A percentile compares a stretch with the other conserved stretches of the same genome.
Evolutionary conservation across 2,113 vertebrate genomes (phyloP).

Genomic region (Protobothrops flavoviridis): DNA sequence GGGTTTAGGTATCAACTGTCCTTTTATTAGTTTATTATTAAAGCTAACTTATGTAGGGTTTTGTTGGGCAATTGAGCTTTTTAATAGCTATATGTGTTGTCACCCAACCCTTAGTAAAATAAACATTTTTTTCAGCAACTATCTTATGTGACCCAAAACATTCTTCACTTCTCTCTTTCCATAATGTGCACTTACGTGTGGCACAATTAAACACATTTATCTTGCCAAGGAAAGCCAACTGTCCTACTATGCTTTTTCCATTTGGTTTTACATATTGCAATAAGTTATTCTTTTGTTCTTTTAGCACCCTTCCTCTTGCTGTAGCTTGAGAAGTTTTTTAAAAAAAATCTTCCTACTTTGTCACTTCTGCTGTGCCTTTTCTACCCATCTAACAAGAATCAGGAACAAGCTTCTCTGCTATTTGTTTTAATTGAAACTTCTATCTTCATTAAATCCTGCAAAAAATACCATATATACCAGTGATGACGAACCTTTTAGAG

Average conservation of each 20-base stretch:
- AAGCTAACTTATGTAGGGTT: not conserved
- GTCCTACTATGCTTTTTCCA: not conserved
- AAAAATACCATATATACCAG: not conserved
- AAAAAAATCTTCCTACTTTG: not conserved
- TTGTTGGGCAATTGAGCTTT: not conserved
- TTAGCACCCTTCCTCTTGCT: not conserved
- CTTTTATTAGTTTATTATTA: not conserved
- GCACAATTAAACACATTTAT: not conserved
- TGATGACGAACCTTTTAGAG: too few relatives aligned
- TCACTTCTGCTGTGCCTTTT: not conserved
- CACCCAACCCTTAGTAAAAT: not conserved
- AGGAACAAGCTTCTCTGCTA: not conserved
- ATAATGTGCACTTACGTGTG: not conserved
- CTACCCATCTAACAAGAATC: not conserved
- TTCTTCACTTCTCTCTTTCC: not conserved
- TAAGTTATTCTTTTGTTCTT: not conserved
- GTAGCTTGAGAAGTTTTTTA: not conserved
- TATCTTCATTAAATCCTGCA: not conserved
- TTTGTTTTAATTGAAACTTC: not conserved
- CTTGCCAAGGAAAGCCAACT: not conserved
- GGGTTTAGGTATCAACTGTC: not conserved
- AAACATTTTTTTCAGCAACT: not conserved
- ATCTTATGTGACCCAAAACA: not conserved
- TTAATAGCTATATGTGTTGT: not conserved
- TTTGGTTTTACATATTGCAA: not conserved